Evolutionary conservation across 2,797 vertebrate species (phyloP).

Genomic region (Eulemur coronatus): DNA sequence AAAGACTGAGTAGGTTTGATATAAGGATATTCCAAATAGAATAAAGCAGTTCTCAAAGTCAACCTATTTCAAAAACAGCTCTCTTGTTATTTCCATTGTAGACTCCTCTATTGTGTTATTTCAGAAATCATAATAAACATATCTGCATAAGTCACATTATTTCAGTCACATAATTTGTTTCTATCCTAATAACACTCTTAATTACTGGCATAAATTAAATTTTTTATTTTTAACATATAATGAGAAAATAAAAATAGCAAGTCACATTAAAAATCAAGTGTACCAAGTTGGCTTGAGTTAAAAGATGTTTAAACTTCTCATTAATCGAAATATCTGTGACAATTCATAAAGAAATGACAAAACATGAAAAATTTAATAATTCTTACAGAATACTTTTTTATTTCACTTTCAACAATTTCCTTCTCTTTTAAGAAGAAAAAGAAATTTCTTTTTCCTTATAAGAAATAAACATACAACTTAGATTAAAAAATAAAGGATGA

Average conservation of each 20-base stretch:
- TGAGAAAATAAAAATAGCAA: not conserved
- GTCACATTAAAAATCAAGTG: slow-evolving; percentile 66
- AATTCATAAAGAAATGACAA: slow-evolving; percentile 48
- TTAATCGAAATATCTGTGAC: slow-evolving; percentile 39
- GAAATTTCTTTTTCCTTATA: not conserved
- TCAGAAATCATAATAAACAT: not conserved
- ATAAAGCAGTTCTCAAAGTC: not conserved
- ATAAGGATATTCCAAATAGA: not conserved
- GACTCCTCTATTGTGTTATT: not conserved
- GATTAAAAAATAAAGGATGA: not conserved
- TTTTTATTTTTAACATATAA: not conserved
- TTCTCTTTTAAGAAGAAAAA: not conserved
- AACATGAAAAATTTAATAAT: not conserved
- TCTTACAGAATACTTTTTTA: not conserved
- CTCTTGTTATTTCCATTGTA: not conserved
- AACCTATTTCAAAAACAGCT: not conserved
- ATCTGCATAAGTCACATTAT: not conserved
- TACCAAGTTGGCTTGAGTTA: slow-evolving; percentile 54
- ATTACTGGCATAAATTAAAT: not conserved
- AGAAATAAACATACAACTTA: not conserved
- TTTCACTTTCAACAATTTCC: not conserved
- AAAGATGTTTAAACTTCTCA: slow-evolving; percentile 54
- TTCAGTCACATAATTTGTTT: slow-evolving; percentile 39
- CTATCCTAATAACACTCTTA: slow-evolving; percentile 28
- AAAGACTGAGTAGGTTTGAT: not conserved